A percentile compares a stretch with the other conserved stretches of the same genome.
Conservation (phyloP, 2,797 vertebrate genomes). For the Myoxocephalus aenaeus region DNA sequence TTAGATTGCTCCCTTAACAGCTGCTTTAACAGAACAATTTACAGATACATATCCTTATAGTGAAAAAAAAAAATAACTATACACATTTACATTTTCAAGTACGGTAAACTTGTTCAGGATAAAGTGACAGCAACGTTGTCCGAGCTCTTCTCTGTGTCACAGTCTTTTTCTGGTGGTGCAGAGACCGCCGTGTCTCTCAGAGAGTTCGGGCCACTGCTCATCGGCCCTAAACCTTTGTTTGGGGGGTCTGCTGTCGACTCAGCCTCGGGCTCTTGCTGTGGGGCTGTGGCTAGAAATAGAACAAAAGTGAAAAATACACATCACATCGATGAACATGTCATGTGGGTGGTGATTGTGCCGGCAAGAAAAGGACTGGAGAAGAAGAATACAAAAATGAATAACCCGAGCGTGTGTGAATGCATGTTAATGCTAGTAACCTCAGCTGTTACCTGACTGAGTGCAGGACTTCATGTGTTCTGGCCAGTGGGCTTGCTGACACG, state of each 20-base stretch:
- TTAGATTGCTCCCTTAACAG: constrained; percentile 62
- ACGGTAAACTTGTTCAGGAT: constrained; percentile 74
- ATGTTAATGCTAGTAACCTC: not conserved
- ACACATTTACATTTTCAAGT: constrained; percentile 79
- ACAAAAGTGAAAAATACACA: constrained; percentile 28
- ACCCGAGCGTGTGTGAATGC: constrained; percentile 2
- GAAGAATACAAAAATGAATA: not conserved
- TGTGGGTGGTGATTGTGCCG: not conserved
- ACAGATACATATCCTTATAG: constrained; percentile 57
- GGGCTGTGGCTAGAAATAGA: constrained; percentile 88
- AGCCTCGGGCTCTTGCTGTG: constrained; percentile 93
- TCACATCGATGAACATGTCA: constrained; percentile 32
- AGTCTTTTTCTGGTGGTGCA: constrained; percentile 88
- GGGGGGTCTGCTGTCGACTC: constrained; percentile 88
- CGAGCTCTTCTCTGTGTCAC: constrained; percentile 88
- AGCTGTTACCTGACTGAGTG: constrained; percentile 92
- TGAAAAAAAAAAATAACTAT: constrained; percentile 58
- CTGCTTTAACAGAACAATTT: constrained; percentile 53
- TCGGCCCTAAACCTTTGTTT: constrained; percentile 88
- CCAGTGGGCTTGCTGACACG: constrained; percentile 97
- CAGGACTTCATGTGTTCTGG: constrained; percentile 98
- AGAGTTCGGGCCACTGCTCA: constrained; percentile 81
- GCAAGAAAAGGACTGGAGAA: not conserved
- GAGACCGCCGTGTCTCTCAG: constrained; percentile 85
- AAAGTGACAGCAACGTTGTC: constrained; percentile 89